Conservation (phyloP, 2,888 invertebrate genomes). For the Bibio marci region DNA sequence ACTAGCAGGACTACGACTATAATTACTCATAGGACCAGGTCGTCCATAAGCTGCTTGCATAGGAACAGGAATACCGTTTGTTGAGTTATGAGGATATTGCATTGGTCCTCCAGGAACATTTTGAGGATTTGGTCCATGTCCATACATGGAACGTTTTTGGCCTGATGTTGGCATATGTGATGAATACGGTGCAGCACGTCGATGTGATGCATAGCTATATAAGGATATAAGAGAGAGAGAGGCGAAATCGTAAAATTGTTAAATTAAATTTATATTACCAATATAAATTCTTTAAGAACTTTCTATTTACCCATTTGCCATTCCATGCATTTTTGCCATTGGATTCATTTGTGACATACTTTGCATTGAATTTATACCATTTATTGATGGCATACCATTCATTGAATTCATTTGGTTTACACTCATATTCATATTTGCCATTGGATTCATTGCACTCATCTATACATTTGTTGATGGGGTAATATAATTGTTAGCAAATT, state of each 20-base stretch:
- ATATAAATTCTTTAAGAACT: not conserved
- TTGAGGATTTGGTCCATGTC: slow-evolving; percentile 39
- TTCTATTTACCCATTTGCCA: slow-evolving; percentile 22
- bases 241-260: too few species aligned
- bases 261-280: too few species aligned
- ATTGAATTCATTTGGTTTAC: slow-evolving; percentile 42
- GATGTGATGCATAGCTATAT: slow-evolving; percentile 46
- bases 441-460: slow-evolving; percentile 59
- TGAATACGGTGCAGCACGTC: slow-evolving; percentile 74
- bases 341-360: slow-evolving; percentile 49
- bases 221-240: too few species aligned
- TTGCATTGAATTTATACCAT: slow-evolving; percentile 36
- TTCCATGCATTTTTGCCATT: slow-evolving; percentile 39
- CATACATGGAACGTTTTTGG: slow-evolving; percentile 41
- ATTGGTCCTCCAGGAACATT: slow-evolving; percentile 30
- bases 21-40: slow-evolving; percentile 19
- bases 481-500: too few species aligned
- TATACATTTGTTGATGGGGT: too few species aligned
- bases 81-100: slow-evolving; percentile 26
- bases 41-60: slow-evolving; percentile 32
- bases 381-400: slow-evolving; percentile 28
- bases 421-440: slow-evolving; percentile 61
- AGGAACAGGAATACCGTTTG: slow-evolving; percentile 26
- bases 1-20: slow-evolving; percentile 12
- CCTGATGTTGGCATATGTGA: slow-evolving; percentile 72